Conservation (phyloP, 2,113 vertebrate species). For the Saguinus imperator region DNA sequence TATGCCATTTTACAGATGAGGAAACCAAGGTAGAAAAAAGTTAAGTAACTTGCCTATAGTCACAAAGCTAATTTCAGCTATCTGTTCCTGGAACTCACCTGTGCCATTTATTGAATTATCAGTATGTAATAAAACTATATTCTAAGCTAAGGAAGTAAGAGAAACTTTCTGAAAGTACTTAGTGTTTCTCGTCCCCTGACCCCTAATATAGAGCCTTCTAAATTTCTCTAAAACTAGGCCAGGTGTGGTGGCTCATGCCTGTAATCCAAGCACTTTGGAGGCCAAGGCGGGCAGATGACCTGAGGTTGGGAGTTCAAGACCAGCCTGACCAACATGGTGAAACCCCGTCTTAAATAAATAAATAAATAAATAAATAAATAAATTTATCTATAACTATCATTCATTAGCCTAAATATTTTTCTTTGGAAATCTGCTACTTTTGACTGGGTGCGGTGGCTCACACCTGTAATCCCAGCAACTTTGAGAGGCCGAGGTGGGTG, state of each 20-base stretch:
- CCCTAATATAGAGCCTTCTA: not conserved
- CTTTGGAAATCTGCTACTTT: not conserved
- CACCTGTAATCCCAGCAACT: too few relatives aligned
- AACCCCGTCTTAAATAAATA: too few relatives aligned
- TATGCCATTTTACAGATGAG: constrained; percentile 33
- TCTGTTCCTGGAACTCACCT: not conserved
- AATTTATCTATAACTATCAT: not conserved
- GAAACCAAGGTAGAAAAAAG: constrained; percentile 7
- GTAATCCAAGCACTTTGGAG: too few relatives aligned
- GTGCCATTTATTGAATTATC: not conserved
- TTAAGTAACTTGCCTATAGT: not conserved
- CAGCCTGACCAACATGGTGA: too few relatives aligned
- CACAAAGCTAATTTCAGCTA: constrained; percentile 11
- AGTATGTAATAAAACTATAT: not conserved
- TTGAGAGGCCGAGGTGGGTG: too few relatives aligned
- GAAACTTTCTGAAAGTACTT: constrained; percentile 11
- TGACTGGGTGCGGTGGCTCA: too few relatives aligned
- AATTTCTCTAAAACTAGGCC: constrained; percentile 41
- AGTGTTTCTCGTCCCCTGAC: not conserved
- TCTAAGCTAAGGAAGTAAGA: constrained; percentile 13
- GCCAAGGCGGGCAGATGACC: too few relatives aligned
- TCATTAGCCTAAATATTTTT: constrained; percentile 22
- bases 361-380: not conserved
- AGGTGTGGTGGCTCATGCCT: too few relatives aligned
- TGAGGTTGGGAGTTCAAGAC: too few relatives aligned